These are phyloP conservation scores for Pseudochirops cupreus DNA, from an alignment of 2,797 vertebrate genomes.

Conservation along the genomic window DNA sequence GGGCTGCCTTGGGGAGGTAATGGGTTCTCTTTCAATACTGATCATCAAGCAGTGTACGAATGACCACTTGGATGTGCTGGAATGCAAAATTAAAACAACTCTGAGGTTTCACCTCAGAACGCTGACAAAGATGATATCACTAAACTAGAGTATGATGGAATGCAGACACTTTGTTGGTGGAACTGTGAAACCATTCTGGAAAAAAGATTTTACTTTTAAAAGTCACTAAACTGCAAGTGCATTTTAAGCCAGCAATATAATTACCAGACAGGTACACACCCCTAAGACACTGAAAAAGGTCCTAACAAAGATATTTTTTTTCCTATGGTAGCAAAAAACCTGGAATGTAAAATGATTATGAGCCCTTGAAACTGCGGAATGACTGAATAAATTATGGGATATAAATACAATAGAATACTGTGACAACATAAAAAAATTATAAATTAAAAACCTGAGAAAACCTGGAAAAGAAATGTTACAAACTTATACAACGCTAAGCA, in stretches of 20 bases:
- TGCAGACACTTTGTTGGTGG: background rate
- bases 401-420: background rate
- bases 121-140: background rate
- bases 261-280: background rate
- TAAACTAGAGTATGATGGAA: background rate
- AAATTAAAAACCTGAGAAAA: background rate
- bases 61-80: background rate
- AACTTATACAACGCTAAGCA: background rate
- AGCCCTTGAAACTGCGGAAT: background rate
- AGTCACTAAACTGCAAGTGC: background rate
- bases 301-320: background rate
- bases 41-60: background rate
- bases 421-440: background rate
- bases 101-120: background rate
- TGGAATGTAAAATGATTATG: background rate
- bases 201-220: background rate
- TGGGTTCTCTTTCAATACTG: background rate
- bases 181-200: background rate
- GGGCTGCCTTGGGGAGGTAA: background rate
- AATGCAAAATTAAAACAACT: background rate
- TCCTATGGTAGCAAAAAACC: background rate
- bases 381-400: background rate
- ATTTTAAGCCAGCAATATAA: background rate
- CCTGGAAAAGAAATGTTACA: background rate
- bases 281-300: background rate